phyloP scores from a whole-genome alignment of 1,140 invertebrate species.

The Pseudachorutes palmiensis region DNA sequence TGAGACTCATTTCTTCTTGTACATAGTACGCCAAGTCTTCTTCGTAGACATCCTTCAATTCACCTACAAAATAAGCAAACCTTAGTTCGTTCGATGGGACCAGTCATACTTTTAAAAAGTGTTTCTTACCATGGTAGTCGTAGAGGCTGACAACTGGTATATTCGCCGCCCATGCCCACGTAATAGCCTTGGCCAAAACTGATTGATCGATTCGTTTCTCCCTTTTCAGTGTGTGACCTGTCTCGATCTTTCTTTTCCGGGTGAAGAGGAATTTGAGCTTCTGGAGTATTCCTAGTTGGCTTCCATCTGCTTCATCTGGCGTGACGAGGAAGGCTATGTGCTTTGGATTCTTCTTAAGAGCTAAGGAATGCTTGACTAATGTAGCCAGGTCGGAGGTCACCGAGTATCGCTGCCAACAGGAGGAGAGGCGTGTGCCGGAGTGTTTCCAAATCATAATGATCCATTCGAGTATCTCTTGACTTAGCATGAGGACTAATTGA shows the following conservation, averaged over 20 bases:
- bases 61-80: slow-evolving; percentile 20
- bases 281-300: not conserved
- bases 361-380: slow-evolving; percentile 15
- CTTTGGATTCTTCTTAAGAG: slow-evolving; percentile 26
- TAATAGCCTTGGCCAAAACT: slow-evolving; percentile 26
- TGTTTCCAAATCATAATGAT: slow-evolving; percentile 16
- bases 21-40: slow-evolving; percentile 26
- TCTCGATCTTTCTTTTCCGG: not conserved
- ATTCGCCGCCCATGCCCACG: slow-evolving; percentile 27
- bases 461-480: slow-evolving; percentile 20
- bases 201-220: slow-evolving; percentile 12
- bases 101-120: not conserved
- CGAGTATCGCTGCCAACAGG: slow-evolving; percentile 22
- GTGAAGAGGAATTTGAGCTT: not conserved
- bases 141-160: slow-evolving; percentile 33
- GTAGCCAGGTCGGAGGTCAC: slow-evolving; percentile 13
- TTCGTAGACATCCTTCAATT: slow-evolving; percentile 20
- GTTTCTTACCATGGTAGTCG: slow-evolving; percentile 32
- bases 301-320: not conserved
- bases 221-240: not conserved
- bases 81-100: not conserved
- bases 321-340: slow-evolving; percentile 31
- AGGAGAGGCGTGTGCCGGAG: slow-evolving; percentile 8
- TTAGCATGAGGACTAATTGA: slow-evolving; percentile 22
- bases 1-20: slow-evolving; percentile 28